Base-by-base conservation (phyloP, 2,113 vertebrate species). In the Procavia capensis region DNA sequence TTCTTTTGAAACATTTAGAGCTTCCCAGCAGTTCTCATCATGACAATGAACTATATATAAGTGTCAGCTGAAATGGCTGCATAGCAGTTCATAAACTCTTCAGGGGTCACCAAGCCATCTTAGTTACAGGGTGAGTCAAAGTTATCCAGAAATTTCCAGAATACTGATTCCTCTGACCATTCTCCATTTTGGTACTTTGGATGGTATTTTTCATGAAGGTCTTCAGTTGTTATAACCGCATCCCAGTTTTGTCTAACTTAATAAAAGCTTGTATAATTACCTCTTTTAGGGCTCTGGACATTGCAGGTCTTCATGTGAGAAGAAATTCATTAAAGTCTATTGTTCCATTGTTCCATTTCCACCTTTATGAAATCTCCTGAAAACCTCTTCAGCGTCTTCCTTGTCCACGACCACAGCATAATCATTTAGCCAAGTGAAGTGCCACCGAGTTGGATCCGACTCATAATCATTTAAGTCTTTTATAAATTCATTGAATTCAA, bases 291-390 rank as follows among this genome's bases (percentile, higher is more conserved):
- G 99, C 98, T 75, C 98, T 98, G 0, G 99, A 99, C 99, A 99
- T 99, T 1, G 99, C 98, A 6, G 99, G 99, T 98, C 99, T 98
- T 76, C 99, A 97, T 0, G 98, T 98, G 45, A 98, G 29, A 57
- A 99, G 99, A 95, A 99, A 99, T 97, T 99, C 99, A 63, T 99
- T 99, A 47, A 99, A 99, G 97, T 99, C 99, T 72, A 99, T 99
- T 50, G 96, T 98, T 81, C n/a, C n/a, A n/a, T n/a, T n/a, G n/a
- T n/a, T n/a, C 99, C 99, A 14, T 76, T 99, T 29, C 99, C 97
- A 2, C 99, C 98, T 50, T 96, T 99, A 97, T 99, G 99, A 75
- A 99, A 99, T 14, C 74, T 82, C 70, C 6, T 96, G 92, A 99
- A 99, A 82, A 99, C 95, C 2, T 96, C 84, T 9, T 97, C 85